Conservation (phyloP, 2,113 vertebrate species). For the Osmerus mordax region DNA sequence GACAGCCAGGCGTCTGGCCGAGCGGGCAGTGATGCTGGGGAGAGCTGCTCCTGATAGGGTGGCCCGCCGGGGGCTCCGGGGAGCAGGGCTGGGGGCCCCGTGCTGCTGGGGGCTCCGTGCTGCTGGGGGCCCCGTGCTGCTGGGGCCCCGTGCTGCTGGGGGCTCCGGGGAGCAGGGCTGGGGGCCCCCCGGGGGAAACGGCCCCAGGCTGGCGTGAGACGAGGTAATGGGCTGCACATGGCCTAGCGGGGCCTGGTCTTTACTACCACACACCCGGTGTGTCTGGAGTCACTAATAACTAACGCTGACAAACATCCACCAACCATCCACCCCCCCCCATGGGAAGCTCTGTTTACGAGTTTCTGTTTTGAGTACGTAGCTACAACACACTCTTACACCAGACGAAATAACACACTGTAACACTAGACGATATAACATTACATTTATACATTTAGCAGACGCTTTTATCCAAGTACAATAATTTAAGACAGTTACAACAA, state of each 20-base stretch:
- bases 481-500: no score
- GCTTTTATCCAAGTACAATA: no score
- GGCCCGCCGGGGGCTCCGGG: slow-evolving; percentile 24
- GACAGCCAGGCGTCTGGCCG: slow-evolving; percentile 16
- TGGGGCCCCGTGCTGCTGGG: no score
- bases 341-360: no score
- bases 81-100: slow-evolving; percentile 12
- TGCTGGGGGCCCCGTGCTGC: slow-evolving; percentile 6
- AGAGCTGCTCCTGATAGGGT: slow-evolving; percentile 12
- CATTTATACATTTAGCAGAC: no score
- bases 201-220: slow-evolving; percentile 19
- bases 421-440: no score
- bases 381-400: no score
- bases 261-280: neutral
- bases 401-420: no score
- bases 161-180: neutral
- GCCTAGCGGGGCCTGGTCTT: slow-evolving; percentile 33
- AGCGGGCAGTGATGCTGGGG: slow-evolving; percentile 15
- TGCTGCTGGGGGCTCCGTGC: slow-evolving; percentile 24
- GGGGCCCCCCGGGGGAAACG: neutral
- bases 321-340: no score
- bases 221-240: slow-evolving; percentile 48
- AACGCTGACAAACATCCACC: neutral
- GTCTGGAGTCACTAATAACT: neutral
- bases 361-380: no score